These are phyloP conservation scores for Anagyrus pseudococci DNA, from an alignment of 2,888 invertebrate genomes.

Conservation along the genomic window DNA sequence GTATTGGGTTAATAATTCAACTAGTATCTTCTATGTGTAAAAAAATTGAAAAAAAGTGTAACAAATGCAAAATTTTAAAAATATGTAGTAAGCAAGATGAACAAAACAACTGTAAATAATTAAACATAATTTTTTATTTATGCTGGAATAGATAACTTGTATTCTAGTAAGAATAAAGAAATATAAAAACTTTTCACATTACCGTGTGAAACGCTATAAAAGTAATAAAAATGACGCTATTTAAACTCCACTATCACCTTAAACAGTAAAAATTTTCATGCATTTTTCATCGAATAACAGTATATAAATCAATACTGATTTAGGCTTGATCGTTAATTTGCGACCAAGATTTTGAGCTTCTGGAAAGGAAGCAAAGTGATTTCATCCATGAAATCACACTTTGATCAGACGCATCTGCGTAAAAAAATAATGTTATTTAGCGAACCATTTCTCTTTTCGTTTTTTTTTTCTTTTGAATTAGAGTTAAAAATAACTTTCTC, in stretches of 20 bases:
- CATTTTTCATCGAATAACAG: slow-evolving; percentile 28
- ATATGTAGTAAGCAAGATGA: not conserved
- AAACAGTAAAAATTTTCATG: slow-evolving; percentile 2
- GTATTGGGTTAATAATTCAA: not conserved
- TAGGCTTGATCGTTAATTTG: slow-evolving; percentile 13
- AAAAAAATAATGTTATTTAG: slow-evolving; percentile 35
- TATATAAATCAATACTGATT: slow-evolving; percentile 34
- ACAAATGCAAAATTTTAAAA: no score
- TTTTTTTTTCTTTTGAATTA: slow-evolving; percentile 6
- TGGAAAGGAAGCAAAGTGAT: slow-evolving; percentile 21
- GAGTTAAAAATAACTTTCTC: slow-evolving; percentile 22
- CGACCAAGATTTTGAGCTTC: slow-evolving; percentile 30
- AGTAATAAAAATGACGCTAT: no score
- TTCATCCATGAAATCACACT: slow-evolving; percentile 12
- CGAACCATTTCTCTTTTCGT: slow-evolving; percentile 6
- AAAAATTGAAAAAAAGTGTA: no score
- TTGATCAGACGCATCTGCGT: slow-evolving; percentile 30
- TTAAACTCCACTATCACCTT: no score
- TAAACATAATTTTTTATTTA: slow-evolving; percentile 10
- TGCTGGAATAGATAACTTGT: no score
- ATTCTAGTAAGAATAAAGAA: no score
- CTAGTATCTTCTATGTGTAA: not conserved
- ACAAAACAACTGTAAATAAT: not conserved
- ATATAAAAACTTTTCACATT: no score
- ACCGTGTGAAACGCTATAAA: no score